phyloP scores from a whole-genome alignment of 2,888 invertebrate genomes.

The Cynaeus angustus region DNA sequence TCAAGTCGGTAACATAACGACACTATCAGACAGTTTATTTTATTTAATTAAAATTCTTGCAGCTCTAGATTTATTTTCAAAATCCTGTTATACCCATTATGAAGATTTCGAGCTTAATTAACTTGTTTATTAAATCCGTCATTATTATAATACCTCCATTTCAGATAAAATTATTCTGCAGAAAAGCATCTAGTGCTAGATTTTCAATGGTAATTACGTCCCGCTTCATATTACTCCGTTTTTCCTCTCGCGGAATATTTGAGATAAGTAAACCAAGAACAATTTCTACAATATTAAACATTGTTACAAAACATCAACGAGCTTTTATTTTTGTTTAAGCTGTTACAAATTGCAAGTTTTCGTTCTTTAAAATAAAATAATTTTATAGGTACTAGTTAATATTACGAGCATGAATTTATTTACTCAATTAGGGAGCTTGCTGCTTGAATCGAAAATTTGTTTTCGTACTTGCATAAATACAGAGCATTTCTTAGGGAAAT shows the following conservation, averaged over 20 bases:
- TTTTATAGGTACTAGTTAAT: constrained; percentile 1
- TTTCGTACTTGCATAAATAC: neutral
- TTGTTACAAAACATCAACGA: neutral
- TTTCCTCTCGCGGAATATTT: neutral
- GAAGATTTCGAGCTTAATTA: too few species aligned
- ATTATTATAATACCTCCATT: neutral
- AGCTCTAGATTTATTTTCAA: too few species aligned
- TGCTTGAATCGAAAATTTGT: constrained; percentile 10
- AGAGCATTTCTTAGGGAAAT: neutral
- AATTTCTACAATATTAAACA: neutral
- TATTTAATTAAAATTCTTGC: too few species aligned
- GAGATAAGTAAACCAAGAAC: neutral
- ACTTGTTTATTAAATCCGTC: too few species aligned
- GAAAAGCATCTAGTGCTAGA: neutral
- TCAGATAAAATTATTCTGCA: neutral
- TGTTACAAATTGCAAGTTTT: neutral
- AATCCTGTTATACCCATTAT: too few species aligned
- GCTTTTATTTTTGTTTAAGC: too few species aligned
- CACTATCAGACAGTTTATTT: too few species aligned
- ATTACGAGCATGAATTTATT: constrained; percentile 14
- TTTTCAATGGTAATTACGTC: neutral
- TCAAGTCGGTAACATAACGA: too few species aligned
- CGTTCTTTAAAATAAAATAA: constrained; percentile 17
- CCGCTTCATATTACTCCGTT: neutral
- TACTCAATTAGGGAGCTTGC: constrained; percentile 3